These are phyloP conservation scores for Formica aserva DNA, from an alignment of 2,888 invertebrate genomes.

Conservation along the genomic window DNA sequence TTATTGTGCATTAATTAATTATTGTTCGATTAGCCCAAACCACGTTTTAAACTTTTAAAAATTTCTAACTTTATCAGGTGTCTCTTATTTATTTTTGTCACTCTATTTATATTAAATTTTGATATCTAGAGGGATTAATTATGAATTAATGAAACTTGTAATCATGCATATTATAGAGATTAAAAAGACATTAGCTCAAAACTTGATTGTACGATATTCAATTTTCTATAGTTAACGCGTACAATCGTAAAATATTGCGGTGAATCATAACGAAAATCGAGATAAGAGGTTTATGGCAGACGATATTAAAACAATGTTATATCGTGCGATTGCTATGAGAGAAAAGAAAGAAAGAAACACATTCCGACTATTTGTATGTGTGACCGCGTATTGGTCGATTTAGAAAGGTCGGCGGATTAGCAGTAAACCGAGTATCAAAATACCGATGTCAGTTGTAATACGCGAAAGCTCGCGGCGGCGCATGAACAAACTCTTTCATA, in stretches of 20 bases:
- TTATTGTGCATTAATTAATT: neutral
- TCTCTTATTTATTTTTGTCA: neutral
- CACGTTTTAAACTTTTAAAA: neutral
- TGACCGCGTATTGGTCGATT: neutral
- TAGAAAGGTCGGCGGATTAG: constrained; percentile 33
- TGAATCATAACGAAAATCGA: neutral
- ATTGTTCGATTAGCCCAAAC: neutral
- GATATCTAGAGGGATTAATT: neutral
- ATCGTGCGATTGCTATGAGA: neutral
- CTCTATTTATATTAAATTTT: neutral
- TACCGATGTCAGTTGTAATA: constrained; percentile 33
- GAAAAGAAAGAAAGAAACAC: constrained; percentile 15
- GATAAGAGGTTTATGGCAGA: constrained; percentile 25
- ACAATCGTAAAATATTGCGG: constrained; percentile 12
- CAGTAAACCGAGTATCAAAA: constrained; percentile 39
- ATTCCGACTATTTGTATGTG: constrained; percentile 31
- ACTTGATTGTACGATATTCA: constrained; percentile 9
- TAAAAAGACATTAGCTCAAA: neutral
- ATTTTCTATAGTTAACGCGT: constrained; percentile 10
- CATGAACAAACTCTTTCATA: constrained; percentile 18
- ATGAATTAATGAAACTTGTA: neutral
- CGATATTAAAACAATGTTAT: constrained; percentile 3
- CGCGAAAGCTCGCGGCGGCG: constrained; percentile 9
- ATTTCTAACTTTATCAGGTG: neutral
- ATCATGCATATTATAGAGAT: neutral